Conservation (phyloP, 2,797 vertebrate species). For the Hyperoplus lanceolatus region DNA sequence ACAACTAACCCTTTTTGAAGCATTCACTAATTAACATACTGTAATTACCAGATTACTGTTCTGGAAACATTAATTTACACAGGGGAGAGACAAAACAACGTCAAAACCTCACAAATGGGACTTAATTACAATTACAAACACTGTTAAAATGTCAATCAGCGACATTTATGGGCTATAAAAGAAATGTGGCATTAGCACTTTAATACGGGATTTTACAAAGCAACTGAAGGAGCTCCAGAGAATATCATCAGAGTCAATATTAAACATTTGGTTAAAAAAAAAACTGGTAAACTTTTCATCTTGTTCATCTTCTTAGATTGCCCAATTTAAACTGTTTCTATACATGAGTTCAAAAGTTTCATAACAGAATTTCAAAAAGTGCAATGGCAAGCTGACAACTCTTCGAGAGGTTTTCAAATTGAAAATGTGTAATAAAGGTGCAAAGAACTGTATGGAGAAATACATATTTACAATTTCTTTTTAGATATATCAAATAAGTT, state of each 20-base stretch:
- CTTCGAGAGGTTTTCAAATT: too few relatives aligned
- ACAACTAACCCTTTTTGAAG: slow-evolving; percentile 20
- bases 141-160: slow-evolving; percentile 19
- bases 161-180: not conserved
- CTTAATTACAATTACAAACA: slow-evolving; percentile 15
- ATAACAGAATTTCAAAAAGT: too few relatives aligned
- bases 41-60: slow-evolving; percentile 23
- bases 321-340: too few relatives aligned
- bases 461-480: too few relatives aligned
- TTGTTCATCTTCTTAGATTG: not conserved
- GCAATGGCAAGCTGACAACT: too few relatives aligned
- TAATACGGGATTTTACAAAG: not conserved
- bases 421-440: too few relatives aligned
- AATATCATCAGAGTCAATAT: not conserved
- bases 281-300: not conserved
- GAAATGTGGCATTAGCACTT: not conserved
- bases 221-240: not conserved
- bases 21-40: slow-evolving; percentile 31
- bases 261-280: not conserved
- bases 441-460: too few relatives aligned
- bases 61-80: slow-evolving; percentile 24
- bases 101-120: slow-evolving; percentile 7
- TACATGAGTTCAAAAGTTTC: too few relatives aligned
- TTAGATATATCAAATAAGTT: too few relatives aligned
- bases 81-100: slow-evolving; percentile 1